phyloP scores from a whole-genome alignment of 2,113 vertebrate genomes.

The Eulacestoma nigropectus region DNA sequence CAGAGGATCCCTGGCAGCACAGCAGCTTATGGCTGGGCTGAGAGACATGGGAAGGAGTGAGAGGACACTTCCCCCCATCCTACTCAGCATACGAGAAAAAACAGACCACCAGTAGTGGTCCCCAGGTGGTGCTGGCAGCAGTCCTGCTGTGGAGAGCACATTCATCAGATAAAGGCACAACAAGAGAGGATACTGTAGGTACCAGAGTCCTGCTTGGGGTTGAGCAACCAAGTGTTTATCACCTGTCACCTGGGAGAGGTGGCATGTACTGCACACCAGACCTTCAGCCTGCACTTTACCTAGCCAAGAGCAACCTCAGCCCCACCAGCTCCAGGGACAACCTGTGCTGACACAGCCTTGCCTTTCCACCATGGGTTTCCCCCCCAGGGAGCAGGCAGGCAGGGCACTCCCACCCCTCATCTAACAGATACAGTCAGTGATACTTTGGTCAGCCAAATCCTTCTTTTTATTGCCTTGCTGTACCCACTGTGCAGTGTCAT shows the following conservation, averaged over 20 bases:
- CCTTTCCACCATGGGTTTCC: background rate
- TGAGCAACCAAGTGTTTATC: background rate
- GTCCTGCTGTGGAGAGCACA: background rate
- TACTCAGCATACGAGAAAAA: background rate
- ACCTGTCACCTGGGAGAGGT: background rate
- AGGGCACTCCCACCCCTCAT: background rate
- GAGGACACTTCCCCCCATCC: background rate
- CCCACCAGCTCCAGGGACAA: background rate
- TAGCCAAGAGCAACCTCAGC: background rate
- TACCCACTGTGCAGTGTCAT: background rate
- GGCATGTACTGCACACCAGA: background rate
- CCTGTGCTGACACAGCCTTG: background rate
- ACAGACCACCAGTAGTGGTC: rapidly evolving
- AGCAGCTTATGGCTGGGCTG: background rate
- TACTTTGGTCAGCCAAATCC: background rate
- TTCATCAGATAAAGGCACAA: background rate
- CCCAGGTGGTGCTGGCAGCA: rapidly evolving
- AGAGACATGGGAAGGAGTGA: background rate
- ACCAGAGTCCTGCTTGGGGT: background rate
- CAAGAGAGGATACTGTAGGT: background rate
- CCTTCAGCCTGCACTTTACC: background rate
- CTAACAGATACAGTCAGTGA: background rate
- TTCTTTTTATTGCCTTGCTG: background rate
- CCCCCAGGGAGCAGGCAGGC: background rate
- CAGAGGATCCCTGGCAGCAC: background rate